These are phyloP conservation scores for Apteryx mantelli DNA, from an alignment of 2,113 vertebrate genomes.

Conservation along the genomic window DNA sequence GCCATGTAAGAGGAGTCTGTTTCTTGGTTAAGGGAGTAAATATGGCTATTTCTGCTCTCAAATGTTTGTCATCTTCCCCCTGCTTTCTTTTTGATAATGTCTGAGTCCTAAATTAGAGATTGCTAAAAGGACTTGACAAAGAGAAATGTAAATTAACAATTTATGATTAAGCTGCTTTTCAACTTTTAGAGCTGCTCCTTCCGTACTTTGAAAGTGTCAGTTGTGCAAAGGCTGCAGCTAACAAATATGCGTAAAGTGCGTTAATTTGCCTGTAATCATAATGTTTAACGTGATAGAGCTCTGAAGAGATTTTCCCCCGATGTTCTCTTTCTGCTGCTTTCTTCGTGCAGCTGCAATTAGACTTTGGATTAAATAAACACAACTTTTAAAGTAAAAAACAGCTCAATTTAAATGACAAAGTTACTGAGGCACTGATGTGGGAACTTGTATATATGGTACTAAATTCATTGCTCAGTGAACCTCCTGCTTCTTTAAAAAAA, in stretches of 20 bases:
- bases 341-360: background rate
- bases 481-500: background rate
- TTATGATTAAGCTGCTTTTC: slow-evolving; percentile 56
- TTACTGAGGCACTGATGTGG: background rate
- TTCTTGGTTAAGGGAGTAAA: background rate
- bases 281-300: background rate
- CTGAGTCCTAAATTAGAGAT: slow-evolving; percentile 39
- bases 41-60: background rate
- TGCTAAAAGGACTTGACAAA: background rate
- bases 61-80: background rate
- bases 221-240: slow-evolving; percentile 42
- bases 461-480: slow-evolving; percentile 20
- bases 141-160: slow-evolving; percentile 56
- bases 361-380: slow-evolving; percentile 27
- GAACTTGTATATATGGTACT: background rate
- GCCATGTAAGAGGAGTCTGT: background rate
- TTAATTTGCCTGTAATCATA: slow-evolving; percentile 28
- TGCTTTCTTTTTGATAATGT: background rate
- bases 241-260: slow-evolving; percentile 5
- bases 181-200: slow-evolving; percentile 34
- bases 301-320: background rate
- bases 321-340: background rate
- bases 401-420: background rate
- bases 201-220: slow-evolving; percentile 28
- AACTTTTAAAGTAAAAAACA: background rate